Conservation (phyloP, 1,140 invertebrate genomes). For the Cydia strobilella region DNA sequence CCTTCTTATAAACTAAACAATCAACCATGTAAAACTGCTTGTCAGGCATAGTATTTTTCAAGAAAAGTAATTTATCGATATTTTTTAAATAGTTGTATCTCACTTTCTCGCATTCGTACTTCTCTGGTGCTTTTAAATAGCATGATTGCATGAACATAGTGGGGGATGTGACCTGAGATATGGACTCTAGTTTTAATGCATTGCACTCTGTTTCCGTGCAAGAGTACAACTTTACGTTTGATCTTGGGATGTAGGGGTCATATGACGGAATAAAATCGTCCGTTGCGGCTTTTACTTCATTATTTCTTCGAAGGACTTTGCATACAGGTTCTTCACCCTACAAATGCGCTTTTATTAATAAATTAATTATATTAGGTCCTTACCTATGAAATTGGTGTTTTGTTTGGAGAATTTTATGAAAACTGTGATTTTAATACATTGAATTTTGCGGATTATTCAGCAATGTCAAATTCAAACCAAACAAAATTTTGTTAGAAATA, state of each 20-base stretch:
- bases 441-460: too few species aligned
- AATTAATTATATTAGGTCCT: neutral
- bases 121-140: conserved; percentile 38
- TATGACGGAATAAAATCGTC: conserved; percentile 48
- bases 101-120: conserved; percentile 54
- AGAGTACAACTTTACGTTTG: conserved; percentile 51
- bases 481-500: too few species aligned
- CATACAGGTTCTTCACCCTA: conserved; percentile 55
- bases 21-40: conserved; percentile 65
- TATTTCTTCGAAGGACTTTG: conserved; percentile 29
- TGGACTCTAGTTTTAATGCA: conserved; percentile 46
- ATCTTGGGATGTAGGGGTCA: conserved; percentile 60
- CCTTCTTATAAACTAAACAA: conserved; percentile 63
- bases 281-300: conserved; percentile 1
- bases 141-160: conserved; percentile 49
- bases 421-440: too few species aligned
- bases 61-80: conserved; percentile 62
- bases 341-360: conserved; percentile 39
- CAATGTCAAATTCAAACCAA: too few species aligned
- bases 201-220: conserved; percentile 51
- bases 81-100: conserved; percentile 62
- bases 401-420: too few species aligned
- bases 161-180: conserved; percentile 52
- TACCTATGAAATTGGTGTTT: too few species aligned
- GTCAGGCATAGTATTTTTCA: conserved; percentile 53